Conservation (phyloP, 2,113 vertebrate genomes). For the Xenopus laevis region DNA sequence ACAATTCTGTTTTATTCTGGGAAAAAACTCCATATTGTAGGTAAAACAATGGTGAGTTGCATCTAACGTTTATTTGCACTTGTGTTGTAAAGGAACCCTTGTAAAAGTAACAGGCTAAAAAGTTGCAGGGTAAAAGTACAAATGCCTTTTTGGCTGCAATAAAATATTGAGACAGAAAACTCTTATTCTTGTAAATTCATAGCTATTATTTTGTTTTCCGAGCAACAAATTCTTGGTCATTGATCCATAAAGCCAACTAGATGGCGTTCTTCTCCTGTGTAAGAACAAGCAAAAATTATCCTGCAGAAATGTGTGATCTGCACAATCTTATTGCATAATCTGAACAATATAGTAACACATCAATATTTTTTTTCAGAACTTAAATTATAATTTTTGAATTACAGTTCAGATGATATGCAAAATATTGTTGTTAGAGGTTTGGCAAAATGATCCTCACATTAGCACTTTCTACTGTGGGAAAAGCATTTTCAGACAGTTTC, state of each 20-base stretch:
- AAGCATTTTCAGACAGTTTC: constrained; percentile 38
- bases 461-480: constrained; percentile 39
- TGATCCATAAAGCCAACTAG: background rate
- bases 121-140: too few relatives aligned
- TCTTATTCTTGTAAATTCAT: too few relatives aligned
- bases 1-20: too few relatives aligned
- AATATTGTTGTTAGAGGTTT: constrained; percentile 11
- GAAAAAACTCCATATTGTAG: too few relatives aligned
- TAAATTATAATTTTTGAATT: constrained; percentile 42
- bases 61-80: too few relatives aligned
- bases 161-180: too few relatives aligned
- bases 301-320: constrained; percentile 13
- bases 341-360: constrained; percentile 37
- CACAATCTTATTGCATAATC: constrained; percentile 29
- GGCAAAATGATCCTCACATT: constrained; percentile 6
- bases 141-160: too few relatives aligned
- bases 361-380: constrained; percentile 39
- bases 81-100: too few relatives aligned
- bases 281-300: background rate
- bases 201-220: background rate
- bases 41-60: too few relatives aligned
- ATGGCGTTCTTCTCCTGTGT: background rate
- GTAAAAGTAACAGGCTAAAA: too few relatives aligned
- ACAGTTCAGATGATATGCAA: constrained; percentile 43
- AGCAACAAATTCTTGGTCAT: background rate